Evolutionary conservation across 2,797 vertebrate species (phyloP).

Genomic region (Darevskia mixta): DNA sequence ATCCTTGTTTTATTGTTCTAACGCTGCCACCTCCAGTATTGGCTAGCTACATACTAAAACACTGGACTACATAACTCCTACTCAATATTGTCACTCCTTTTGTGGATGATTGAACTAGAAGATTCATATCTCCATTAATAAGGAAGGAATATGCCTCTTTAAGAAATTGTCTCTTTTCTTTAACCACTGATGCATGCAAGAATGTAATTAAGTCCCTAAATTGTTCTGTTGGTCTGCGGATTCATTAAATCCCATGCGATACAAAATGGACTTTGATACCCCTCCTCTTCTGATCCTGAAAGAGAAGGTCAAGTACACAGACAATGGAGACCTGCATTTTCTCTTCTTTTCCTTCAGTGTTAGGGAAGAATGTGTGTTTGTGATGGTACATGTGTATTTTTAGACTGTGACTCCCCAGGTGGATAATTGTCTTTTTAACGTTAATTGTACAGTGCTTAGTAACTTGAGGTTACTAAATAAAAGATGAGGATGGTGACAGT

Average conservation of each 20-base stretch:
- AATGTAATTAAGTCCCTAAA: neutral
- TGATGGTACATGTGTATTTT: too few species aligned
- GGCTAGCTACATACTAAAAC: neutral
- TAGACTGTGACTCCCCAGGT: too few species aligned
- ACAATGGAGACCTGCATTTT: neutral
- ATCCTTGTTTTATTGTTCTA: neutral
- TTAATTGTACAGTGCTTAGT: too few species aligned
- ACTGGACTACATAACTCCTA: conserved; percentile 24
- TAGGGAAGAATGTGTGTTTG: neutral
- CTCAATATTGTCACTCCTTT: conserved; percentile 46
- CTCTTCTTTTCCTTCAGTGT: neutral
- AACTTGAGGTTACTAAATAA: neutral
- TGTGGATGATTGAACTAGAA: conserved; percentile 26
- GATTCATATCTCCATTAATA: conserved; percentile 9
- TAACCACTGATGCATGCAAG: neutral
- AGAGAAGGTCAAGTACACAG: neutral
- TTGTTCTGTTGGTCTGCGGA: neutral
- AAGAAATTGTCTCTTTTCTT: neutral
- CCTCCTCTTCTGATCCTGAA: neutral
- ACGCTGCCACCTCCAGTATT: neutral
- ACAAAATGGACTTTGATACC: neutral
- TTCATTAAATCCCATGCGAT: neutral
- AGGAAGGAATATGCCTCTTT: neutral
- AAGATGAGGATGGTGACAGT: neutral
- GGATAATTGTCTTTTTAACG: too few species aligned